Evolutionary conservation across 2,113 vertebrate genomes (phyloP).

Genomic region (Glaucomys volans): DNA sequence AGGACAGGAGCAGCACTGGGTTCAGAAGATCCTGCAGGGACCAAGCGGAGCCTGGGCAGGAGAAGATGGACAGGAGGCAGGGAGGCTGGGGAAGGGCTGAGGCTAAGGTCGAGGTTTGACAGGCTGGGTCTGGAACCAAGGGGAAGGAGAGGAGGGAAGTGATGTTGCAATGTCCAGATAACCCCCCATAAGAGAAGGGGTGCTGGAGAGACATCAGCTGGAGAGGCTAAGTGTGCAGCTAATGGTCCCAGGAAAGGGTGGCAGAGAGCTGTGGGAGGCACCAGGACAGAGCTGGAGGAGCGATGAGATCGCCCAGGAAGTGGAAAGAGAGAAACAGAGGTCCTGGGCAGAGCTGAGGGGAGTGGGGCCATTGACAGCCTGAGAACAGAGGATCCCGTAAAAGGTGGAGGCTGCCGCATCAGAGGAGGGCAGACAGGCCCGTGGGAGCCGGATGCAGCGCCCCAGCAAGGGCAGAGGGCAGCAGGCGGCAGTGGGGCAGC

Average conservation of each 20-base stretch:
- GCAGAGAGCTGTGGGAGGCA: background rate
- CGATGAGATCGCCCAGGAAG: rapidly evolving
- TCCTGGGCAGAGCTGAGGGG: rapidly evolving
- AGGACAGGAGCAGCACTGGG: rapidly evolving
- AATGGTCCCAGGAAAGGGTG: background rate
- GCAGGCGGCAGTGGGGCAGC: too few relatives aligned
- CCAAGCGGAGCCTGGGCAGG: rapidly evolving
- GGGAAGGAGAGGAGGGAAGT: background rate
- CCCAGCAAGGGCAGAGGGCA: too few relatives aligned
- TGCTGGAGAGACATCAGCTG: rapidly evolving
- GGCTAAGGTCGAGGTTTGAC: too few relatives aligned
- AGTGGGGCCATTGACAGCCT: too few relatives aligned
- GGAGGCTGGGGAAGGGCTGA: background rate
- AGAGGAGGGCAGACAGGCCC: too few relatives aligned
- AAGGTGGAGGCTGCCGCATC: too few relatives aligned
- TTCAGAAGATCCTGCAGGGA: background rate
- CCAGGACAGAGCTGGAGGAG: background rate
- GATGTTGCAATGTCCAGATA: rapidly evolving
- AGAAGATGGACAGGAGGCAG: background rate
- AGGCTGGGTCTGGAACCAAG: background rate
- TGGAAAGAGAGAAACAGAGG: background rate
- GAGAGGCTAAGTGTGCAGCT: background rate
- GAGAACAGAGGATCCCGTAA: too few relatives aligned
- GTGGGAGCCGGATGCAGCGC: too few relatives aligned
- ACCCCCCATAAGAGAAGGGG: rapidly evolving